Evolutionary conservation across 2,797 vertebrate species (phyloP).

Genomic region (Megaceryle alcyon): DNA sequence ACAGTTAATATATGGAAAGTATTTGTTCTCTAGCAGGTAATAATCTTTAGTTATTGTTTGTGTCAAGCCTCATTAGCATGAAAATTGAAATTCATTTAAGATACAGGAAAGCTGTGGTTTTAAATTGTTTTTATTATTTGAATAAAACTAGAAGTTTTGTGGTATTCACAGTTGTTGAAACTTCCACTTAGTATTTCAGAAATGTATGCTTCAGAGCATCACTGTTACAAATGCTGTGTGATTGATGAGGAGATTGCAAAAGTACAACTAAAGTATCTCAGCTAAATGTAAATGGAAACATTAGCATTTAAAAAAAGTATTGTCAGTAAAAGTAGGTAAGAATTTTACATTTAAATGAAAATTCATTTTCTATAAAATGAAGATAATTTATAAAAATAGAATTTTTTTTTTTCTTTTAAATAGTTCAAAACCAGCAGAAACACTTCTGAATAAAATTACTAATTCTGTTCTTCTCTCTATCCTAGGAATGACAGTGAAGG

Average conservation of each 20-base stretch:
- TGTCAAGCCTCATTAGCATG: neutral
- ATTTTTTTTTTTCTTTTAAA: neutral
- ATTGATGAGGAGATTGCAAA: neutral
- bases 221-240: neutral
- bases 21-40: neutral
- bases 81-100: slow-evolving; percentile 10
- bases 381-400: neutral
- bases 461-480: neutral
- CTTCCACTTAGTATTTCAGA: neutral
- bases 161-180: neutral
- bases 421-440: neutral
- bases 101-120: neutral
- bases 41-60: neutral
- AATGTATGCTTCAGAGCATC: neutral
- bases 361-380: neutral
- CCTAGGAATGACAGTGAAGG: neutral
- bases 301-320: neutral
- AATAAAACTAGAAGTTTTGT: neutral
- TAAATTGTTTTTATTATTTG: neutral
- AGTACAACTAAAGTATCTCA: neutral
- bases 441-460: neutral
- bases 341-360: neutral
- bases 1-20: neutral
- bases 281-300: neutral
- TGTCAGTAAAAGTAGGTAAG: neutral